Percentiles rank a stretch among this genome's conserved stretches.
Conservation (phyloP, 2,797 vertebrate genomes). For the Liparis tanakae region DNA sequence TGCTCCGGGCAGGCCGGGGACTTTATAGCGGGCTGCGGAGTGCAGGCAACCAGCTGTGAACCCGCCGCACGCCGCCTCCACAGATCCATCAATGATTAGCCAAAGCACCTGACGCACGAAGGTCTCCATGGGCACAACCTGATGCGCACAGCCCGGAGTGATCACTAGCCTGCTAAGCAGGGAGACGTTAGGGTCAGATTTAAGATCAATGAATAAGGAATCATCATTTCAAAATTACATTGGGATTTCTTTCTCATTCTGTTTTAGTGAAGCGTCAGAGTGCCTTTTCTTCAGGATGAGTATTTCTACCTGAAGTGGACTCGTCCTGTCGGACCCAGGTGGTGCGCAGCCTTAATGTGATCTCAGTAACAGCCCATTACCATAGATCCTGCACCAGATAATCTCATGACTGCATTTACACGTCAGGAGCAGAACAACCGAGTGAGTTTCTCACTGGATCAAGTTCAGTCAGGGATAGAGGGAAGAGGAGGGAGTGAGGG, state of each 20-base stretch:
- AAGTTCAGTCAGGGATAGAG: slow-evolving; percentile 3
- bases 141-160: slow-evolving; percentile 35
- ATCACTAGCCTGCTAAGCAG: slow-evolving; percentile 29
- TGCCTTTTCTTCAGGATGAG: neutral
- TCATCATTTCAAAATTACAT: neutral
- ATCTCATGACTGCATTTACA: slow-evolving; percentile 29
- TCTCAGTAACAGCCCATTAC: slow-evolving; percentile 34
- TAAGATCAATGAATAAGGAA: neutral
- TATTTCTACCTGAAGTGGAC: neutral
- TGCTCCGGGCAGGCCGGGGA: slow-evolving; percentile 28
- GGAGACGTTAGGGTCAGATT: neutral
- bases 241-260: neutral
- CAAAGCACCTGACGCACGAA: slow-evolving; percentile 72
- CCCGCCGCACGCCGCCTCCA: slow-evolving; percentile 52
- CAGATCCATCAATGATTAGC: slow-evolving; percentile 83
- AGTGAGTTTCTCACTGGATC: slow-evolving; percentile 38
- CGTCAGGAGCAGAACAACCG: slow-evolving; percentile 4
- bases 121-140: slow-evolving; percentile 55
- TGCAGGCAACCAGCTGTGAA: slow-evolving; percentile 64
- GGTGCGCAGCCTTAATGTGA: slow-evolving; percentile 48
- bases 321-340: slow-evolving; percentile 50
- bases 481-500: neutral
- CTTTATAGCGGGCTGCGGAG: slow-evolving; percentile 27
- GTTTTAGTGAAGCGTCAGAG: neutral
- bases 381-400: slow-evolving; percentile 30